Evolutionary conservation across 2,113 vertebrate genomes (phyloP), one percentile per base, ranked within the genome.

Genomic region (Nycticebus coucang): DNA sequence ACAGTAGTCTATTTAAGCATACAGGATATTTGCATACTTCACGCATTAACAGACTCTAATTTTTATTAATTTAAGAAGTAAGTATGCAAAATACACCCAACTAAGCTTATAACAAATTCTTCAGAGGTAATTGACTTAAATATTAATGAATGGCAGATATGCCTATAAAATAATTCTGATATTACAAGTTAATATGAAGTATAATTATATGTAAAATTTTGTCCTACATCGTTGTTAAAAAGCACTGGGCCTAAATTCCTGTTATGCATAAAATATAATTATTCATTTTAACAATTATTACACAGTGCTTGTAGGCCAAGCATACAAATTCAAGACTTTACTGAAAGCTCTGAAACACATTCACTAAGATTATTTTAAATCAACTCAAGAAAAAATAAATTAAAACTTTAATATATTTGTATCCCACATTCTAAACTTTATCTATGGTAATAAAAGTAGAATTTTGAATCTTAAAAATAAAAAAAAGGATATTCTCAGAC

Each of bases 131-230:
- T 50, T 85, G 21, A 33, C 17, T 87, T 93, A 92, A 94, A 94
- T 90, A 92, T 90, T 93, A 81, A 93, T 83, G 37, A 94, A 17
- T 95, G 74, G 14, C 12, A 97, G 68, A 89, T 89, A 89, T 59
- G 11, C 26, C n/a, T 91, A 84, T 90, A 95, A 84, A 92, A 84
- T 93, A 97, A 78, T 90, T 93, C 19, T 85, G 7, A 15, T 53
- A 17, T 94, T 89, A 75, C 50, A 95, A 90, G 41, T 97, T 87
- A 84, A 89, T 92, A 86, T 81, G 62, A 95, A 92, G 24, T 77
- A 92, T 53, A 22, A 78, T 59, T 87, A 82, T 37, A 81, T 82
- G 69, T 62, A 88, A 66, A 89, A 85, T 83, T 91, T 81, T 93
- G 60, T 96, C 30, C 64, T 64, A 83, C 28, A 83, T n/a, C 24